Evolutionary conservation across 1,140 invertebrate genomes (phyloP).

Genomic region (Drosophila dunni): DNA sequence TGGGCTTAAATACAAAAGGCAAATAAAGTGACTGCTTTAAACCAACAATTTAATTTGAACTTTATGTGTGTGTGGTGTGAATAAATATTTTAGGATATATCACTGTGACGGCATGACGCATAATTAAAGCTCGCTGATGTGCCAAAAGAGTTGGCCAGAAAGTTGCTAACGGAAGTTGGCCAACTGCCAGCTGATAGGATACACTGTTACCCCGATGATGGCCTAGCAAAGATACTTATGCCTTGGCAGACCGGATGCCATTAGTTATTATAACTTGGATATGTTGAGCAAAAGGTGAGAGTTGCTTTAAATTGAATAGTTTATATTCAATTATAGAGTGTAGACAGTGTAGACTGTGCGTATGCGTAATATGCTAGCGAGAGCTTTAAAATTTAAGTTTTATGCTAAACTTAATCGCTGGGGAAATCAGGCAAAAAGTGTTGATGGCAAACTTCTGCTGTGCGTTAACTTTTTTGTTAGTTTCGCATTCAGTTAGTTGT

Average conservation of each 20-base stretch:
- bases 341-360: constrained; percentile 9
- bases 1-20: constrained; percentile 7
- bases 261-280: constrained; percentile 45
- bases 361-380: constrained; percentile 33
- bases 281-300: constrained; percentile 8
- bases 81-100: constrained; percentile 6
- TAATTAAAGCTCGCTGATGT: constrained; percentile 61
- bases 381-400: constrained; percentile 33
- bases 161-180: constrained; percentile 43
- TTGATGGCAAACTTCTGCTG: constrained; percentile 26
- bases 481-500: constrained; percentile 17
- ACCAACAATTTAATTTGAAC: constrained; percentile 14
- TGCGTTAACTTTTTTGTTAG: constrained; percentile 44
- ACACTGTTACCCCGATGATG: constrained; percentile 16
- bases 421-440: constrained; percentile 72
- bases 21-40: constrained; percentile 16
- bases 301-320: constrained; percentile 11
- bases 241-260: constrained; percentile 43
- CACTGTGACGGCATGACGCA: constrained; percentile 63
- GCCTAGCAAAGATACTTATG: constrained; percentile 36
- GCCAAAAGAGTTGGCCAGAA: constrained; percentile 57
- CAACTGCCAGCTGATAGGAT: constrained; percentile 42
- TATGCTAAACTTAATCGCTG: constrained; percentile 25
- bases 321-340: constrained; percentile 19
- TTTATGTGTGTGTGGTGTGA: neutral